A percentile compares a stretch with the other conserved stretches of the same genome.
Evolutionary conservation across 2,113 vertebrate genomes (phyloP).

Genomic region (Turdus rufiventris): DNA sequence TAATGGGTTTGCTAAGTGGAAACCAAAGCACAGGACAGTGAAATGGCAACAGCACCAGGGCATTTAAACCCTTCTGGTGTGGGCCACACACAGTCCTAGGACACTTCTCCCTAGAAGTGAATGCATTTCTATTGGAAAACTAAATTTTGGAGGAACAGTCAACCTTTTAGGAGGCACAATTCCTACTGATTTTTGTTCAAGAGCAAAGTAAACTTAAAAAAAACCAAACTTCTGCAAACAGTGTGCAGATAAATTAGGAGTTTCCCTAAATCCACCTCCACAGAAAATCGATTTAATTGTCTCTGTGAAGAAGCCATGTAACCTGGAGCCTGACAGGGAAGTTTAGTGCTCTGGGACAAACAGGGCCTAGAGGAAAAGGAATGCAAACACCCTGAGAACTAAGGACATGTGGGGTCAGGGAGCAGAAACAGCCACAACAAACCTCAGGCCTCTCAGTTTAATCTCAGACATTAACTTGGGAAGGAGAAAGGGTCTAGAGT

Average conservation of each 20-base stretch:
- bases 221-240: rapidly evolving
- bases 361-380: neutral
- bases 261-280: neutral
- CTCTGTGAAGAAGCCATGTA: neutral
- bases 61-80: neutral
- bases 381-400: neutral
- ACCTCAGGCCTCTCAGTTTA: neutral
- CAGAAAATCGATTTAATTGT: neutral
- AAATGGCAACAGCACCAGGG: neutral
- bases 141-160: neutral
- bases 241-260: neutral
- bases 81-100: rapidly evolving
- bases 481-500: neutral
- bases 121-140: neutral
- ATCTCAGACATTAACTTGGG: neutral
- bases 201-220: neutral
- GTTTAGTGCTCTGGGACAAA: neutral
- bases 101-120: neutral
- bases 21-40: neutral
- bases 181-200: neutral
- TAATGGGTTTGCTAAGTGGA: neutral
- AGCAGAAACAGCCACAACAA: neutral
- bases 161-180: neutral
- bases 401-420: neutral
- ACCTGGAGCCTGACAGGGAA: neutral